Percentiles rank a stretch among this genome's conserved stretches.
These are phyloP conservation scores for Bungarus multicinctus DNA, from an alignment of 2,113 vertebrate genomes.

Conservation along the genomic window DNA sequence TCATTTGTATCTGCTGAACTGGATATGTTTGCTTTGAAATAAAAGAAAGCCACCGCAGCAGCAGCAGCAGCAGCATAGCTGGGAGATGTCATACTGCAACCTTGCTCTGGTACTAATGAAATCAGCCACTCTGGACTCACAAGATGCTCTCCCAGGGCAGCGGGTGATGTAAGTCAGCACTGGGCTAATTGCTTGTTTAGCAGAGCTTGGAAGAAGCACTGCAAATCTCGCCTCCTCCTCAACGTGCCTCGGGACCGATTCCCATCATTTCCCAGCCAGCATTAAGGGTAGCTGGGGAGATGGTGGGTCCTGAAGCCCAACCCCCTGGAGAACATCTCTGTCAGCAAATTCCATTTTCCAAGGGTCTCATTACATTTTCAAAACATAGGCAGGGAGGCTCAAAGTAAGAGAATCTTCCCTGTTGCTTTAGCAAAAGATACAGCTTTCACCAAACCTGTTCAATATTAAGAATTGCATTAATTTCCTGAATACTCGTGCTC, in stretches of 20 bases:
- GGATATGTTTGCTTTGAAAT: background rate
- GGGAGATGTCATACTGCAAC: background rate
- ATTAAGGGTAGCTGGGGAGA: background rate
- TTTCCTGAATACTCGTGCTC: background rate
- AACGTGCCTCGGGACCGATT: background rate
- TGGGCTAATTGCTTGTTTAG: conserved; percentile 10
- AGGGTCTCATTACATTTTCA: background rate
- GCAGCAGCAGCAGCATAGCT: background rate
- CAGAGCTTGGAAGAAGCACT: background rate
- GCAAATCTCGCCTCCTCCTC: background rate
- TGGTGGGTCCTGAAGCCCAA: background rate
- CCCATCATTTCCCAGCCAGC: too few species aligned
- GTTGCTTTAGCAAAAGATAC: background rate
- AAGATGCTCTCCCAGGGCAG: background rate
- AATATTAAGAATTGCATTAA: background rate
- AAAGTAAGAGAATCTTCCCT: background rate
- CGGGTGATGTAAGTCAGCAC: background rate
- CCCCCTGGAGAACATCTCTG: background rate
- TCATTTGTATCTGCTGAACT: background rate
- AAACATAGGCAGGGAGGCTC: background rate
- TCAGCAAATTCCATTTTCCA: background rate
- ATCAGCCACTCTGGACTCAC: conserved; percentile 12
- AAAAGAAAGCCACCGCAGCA: background rate
- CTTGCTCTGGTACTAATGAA: background rate
- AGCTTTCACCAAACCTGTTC: background rate